Evolutionary conservation across 2,888 invertebrate genomes (phyloP).

Genomic region (Lasioglossum oenotherae): DNA sequence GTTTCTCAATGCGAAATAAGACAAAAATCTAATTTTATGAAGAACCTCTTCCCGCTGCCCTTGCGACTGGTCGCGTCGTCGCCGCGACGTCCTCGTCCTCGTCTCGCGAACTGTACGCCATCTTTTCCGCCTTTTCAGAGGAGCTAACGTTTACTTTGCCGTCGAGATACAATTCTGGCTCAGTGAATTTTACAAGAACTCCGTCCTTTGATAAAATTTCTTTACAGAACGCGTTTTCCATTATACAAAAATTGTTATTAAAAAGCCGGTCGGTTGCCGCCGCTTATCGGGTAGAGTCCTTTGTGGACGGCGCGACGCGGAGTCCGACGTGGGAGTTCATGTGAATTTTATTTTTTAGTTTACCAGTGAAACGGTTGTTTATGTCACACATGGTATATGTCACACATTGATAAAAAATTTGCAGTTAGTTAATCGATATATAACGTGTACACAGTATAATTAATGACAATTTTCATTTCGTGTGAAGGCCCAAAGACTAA

Average conservation of each 20-base stretch:
- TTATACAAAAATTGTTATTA: not conserved
- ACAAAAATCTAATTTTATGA: constrained; percentile 6
- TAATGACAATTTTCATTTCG: not conserved
- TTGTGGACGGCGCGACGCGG: not conserved
- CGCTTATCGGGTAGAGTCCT: not conserved
- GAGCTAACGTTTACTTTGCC: not conserved
- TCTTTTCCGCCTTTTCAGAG: constrained; percentile 4
- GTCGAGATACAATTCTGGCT: not conserved
- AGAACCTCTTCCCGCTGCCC: not conserved
- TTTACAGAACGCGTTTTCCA: not conserved
- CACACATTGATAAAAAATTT: not conserved
- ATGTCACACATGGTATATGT: not conserved
- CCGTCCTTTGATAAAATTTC: constrained; percentile 15
- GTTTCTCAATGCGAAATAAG: not conserved
- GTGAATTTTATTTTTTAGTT: not conserved
- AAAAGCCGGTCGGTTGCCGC: not conserved
- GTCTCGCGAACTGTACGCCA: not conserved
- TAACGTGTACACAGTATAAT: not conserved
- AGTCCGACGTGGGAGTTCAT: not conserved
- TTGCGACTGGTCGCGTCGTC: not conserved
- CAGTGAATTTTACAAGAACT: constrained; percentile 15
- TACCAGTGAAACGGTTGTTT: not conserved
- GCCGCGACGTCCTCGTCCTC: not conserved
- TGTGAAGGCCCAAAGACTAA: not conserved
- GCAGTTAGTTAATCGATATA: not conserved